Evolutionary conservation across 2,797 vertebrate genomes (phyloP), one percentile per base, ranked within the genome.

Genomic region (Lophius americanus): DNA sequence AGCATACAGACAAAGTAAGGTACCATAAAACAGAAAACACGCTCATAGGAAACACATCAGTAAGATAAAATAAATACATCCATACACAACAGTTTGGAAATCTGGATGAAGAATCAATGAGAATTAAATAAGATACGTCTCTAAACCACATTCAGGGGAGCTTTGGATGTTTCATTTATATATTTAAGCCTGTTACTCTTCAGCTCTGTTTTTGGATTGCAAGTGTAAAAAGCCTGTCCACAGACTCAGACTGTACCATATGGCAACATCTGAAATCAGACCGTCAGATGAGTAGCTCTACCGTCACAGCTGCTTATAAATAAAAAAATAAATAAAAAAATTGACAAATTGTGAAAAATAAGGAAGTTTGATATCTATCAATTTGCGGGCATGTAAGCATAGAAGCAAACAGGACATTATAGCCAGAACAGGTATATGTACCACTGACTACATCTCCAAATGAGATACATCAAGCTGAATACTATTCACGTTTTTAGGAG

Each of bases 51-150:
- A 42, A 41, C n/a, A 4, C 49, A 46, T 44, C 12, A 32, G n/a
- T n/a, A n/a, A n/a, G n/a, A n/a, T n/a, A n/a, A n/a, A n/a, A n/a
- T n/a, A n/a, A n/a, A n/a, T n/a, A n/a, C n/a, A n/a, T n/a, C n/a
- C 23, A 9, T 12, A 50, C 57, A 63, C 33, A 58, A 56, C 6
- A 63, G 5, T 49, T 48, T 10, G 47, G 49, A 51, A 60, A 72
- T 37, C 41, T 38, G 47, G 43, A 54, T 47, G 61, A n/a, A 10
- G 32, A 3, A 23, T 11, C 50, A 7, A 2, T 55, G 66, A 60
- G 66, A 61, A 14, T 52, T 11, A 47, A 51, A 70, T 60, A 14
- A 65, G 47, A 52, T 35, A 69, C 4, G 12, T 23, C 23, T 23
- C 23, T 23, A 56, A 53, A 14, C 54, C 49, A 42, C 35, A 23